Percentiles rank a stretch among this genome's conserved stretches.
Conservation (phyloP, 2,113 vertebrate species). For the Capricornis sumatraensis region DNA sequence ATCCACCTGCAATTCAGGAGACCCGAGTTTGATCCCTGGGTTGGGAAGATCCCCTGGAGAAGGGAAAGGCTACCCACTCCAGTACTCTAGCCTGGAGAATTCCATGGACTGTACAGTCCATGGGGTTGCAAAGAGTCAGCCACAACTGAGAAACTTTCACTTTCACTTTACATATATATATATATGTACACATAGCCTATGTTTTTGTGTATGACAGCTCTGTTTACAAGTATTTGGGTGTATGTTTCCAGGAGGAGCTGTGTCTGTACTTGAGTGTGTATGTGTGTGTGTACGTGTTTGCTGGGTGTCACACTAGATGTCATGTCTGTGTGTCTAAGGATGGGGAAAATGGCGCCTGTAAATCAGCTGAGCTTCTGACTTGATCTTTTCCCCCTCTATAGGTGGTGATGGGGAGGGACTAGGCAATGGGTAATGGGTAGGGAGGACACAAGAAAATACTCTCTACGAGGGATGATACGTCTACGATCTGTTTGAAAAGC, state of each 20-base stretch:
- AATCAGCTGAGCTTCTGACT: accelerated
- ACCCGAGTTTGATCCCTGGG: background rate
- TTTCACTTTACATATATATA: background rate
- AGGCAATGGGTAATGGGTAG: background rate
- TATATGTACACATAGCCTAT: background rate
- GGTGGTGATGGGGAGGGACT: background rate
- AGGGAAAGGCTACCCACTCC: background rate
- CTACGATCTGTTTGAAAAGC: background rate
- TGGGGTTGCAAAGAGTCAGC: background rate
- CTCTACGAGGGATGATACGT: accelerated
- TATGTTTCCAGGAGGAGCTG: background rate
- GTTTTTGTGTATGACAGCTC: background rate
- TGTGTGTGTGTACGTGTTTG: background rate
- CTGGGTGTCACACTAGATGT: background rate
- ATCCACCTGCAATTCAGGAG: background rate
- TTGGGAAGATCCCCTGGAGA: background rate
- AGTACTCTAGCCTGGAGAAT: background rate
- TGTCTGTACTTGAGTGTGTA: background rate
- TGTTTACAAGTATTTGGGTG: background rate
- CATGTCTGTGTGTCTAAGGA: background rate
- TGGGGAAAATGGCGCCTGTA: background rate
- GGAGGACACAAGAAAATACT: background rate
- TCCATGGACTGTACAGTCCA: background rate
- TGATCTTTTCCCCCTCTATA: accelerated
- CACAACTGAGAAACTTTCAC: background rate